A percentile compares a stretch with the other conserved stretches of the same genome.
These are phyloP conservation scores for Brevimyrus niger DNA, from an alignment of 2,113 vertebrate species.

Conservation along the genomic window DNA sequence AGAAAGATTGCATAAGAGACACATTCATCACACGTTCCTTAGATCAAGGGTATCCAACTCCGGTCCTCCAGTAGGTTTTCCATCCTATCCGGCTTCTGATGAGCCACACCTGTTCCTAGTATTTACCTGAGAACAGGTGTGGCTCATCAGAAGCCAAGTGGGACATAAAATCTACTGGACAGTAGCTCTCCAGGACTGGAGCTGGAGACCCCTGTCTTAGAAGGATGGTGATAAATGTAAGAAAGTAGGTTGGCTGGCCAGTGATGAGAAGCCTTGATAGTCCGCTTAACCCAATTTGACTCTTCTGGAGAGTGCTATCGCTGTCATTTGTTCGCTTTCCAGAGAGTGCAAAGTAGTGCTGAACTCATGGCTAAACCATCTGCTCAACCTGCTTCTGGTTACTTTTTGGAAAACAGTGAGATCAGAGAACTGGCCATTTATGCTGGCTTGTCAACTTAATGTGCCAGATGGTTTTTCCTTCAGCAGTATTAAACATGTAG, in stretches of 20 bases:
- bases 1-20: not conserved
- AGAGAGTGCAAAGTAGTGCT: not conserved
- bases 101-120: too few relatives aligned
- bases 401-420: not conserved
- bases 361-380: not conserved
- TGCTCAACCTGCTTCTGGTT: not conserved
- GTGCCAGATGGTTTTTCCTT: not conserved
- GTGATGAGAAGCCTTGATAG: not conserved
- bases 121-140: too few relatives aligned
- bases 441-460: not conserved
- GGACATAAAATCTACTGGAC: too few relatives aligned
- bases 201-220: too few relatives aligned
- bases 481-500: not conserved
- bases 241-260: not conserved
- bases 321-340: not conserved
- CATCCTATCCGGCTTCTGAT: too few relatives aligned
- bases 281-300: not conserved
- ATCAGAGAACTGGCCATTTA: not conserved
- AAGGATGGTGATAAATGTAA: not conserved
- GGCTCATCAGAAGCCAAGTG: too few relatives aligned
- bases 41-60: too few relatives aligned
- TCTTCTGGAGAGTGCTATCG: not conserved
- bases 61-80: too few relatives aligned
- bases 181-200: too few relatives aligned
- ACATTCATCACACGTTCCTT: not conserved